Evolutionary conservation across 2,888 invertebrate genomes (phyloP), one percentile per base, ranked within the genome.

Genomic region (Eupeodes luniger): DNA sequence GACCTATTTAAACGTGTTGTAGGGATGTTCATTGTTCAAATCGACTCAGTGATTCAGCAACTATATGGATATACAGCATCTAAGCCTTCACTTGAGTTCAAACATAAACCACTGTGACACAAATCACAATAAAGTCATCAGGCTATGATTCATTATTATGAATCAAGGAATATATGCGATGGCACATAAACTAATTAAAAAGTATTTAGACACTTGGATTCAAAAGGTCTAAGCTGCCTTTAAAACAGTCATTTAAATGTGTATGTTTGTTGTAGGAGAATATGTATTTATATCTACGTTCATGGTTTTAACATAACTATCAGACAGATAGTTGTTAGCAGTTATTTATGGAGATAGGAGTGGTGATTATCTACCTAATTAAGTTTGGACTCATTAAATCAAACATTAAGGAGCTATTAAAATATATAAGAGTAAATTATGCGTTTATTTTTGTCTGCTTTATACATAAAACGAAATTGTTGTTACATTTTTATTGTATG

Each of bases 121-220:
- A 14, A 67, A 5, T 57, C 40, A 40, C 59, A 34, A 27, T 27
- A 27, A 27, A 27, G 40, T 9, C 40, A 40, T 40, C 59, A 67
- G 62, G 67, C 62, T 74, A 72, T 85, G 85, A 85, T 76, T 85
- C 85, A 85, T 79, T 78, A 27, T 74, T 78, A 83, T 72, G 49
- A 49, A 51, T 34, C 27, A 40, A 27, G 75, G 69, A 80, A 69
- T 62, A 40, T 62, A n/a, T 57, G 27, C 62, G 53, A 69, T 79
- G 55, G 55, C 75, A 75, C 62, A 69, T 75, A 70, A 75, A 79
- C 74, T 75, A 57, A 69, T 84, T 69, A 75, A 84, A 78, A 34
- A 67, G 59, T 66, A 61, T 67, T 78, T 53, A 61, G 49, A 80
- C n/a, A 12, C 47, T 27, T 27, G 6, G 19, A 7, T 9, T 40